Evolutionary conservation across 2,797 vertebrate species (phyloP).

Genomic region (Sus cebifrons): DNA sequence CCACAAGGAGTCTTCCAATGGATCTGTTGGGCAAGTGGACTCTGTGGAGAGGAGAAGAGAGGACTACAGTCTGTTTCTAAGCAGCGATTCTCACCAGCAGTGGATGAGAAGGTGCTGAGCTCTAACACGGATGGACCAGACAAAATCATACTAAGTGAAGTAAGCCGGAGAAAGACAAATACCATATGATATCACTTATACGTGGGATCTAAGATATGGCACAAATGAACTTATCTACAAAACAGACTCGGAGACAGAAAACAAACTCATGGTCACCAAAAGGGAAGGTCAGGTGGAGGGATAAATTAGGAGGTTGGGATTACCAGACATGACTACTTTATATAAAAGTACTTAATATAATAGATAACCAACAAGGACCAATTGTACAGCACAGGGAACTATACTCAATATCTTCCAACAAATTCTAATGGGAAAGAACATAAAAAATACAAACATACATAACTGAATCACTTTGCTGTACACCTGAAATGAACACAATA

Average conservation of each 20-base stretch:
- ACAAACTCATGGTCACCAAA: neutral
- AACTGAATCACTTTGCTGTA: neutral
- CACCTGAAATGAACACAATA: neutral
- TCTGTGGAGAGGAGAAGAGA: neutral
- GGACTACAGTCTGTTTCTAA: neutral
- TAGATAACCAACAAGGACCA: neutral
- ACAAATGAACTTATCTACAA: neutral
- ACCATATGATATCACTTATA: neutral
- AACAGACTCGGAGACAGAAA: neutral
- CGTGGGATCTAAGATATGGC: neutral
- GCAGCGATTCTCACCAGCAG: neutral
- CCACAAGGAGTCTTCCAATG: neutral
- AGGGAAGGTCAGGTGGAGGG: too few relatives aligned
- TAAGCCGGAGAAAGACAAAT: neutral
- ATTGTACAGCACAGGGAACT: neutral
- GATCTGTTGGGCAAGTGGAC: neutral
- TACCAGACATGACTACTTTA: neutral
- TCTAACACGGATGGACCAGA: neutral
- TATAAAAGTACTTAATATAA: neutral
- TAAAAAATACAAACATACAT: neutral
- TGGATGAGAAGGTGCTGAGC: neutral
- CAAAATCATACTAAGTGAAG: neutral
- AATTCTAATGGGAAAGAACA: neutral
- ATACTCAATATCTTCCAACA: neutral
- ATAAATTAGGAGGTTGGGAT: neutral